phyloP scores from a whole-genome alignment of 2,888 invertebrate genomes.

The Parelbella ahira region DNA sequence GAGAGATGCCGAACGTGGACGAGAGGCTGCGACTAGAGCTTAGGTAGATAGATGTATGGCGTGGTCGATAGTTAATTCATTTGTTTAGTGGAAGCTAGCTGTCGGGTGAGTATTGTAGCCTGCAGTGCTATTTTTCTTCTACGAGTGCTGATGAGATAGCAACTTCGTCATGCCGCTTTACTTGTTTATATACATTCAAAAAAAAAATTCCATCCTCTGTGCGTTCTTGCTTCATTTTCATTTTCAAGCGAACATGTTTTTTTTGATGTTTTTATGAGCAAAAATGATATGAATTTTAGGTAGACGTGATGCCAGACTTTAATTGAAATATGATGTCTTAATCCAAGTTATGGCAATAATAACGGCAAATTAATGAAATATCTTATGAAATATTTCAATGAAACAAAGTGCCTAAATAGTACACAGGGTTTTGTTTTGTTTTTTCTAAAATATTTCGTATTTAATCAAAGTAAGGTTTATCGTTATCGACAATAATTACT shows the following conservation, averaged over 20 bases:
- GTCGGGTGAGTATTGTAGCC: slow-evolving; percentile 53
- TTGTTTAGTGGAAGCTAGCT: slow-evolving; percentile 72
- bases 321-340: too few relatives aligned
- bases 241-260: slow-evolving; percentile 6
- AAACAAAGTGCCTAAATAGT: too few relatives aligned
- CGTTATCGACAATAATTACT: too few relatives aligned
- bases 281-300: slow-evolving; percentile 14
- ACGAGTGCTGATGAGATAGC: slow-evolving; percentile 27
- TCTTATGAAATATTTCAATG: too few relatives aligned
- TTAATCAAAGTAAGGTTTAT: too few relatives aligned
- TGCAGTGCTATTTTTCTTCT: slow-evolving; percentile 50
- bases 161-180: slow-evolving; percentile 14
- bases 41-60: slow-evolving; percentile 34
- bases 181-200: slow-evolving; percentile 17
- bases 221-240: too few relatives aligned
- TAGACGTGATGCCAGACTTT: background rate
- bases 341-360: too few relatives aligned
- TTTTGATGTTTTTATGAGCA: slow-evolving; percentile 17
- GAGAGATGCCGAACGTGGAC: slow-evolving; percentile 28
- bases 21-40: slow-evolving; percentile 18
- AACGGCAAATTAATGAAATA: too few relatives aligned
- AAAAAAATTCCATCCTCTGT: background rate
- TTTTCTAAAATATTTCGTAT: too few relatives aligned
- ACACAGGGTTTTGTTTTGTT: too few relatives aligned
- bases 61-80: slow-evolving; percentile 65